phyloP scores from a whole-genome alignment of 2,113 vertebrate genomes.

The Lipotes vexillifer region DNA sequence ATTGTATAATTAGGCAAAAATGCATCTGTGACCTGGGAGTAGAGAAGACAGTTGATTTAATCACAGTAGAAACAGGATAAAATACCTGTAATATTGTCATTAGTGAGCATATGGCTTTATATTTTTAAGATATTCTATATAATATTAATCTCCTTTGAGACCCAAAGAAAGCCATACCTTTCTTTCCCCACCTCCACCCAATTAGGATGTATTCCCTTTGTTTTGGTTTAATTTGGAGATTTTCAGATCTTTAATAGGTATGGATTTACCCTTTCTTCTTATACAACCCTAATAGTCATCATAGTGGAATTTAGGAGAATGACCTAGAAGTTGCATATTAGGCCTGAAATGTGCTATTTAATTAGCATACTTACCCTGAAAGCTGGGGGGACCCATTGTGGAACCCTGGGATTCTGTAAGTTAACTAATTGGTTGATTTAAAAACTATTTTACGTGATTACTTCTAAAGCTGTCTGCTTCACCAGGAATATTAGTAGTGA shows the following conservation, averaged over 20 bases:
- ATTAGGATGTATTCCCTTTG: neutral
- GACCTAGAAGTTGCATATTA: neutral
- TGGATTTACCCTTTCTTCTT: neutral
- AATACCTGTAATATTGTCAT: neutral
- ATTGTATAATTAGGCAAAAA: neutral
- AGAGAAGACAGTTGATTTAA: neutral
- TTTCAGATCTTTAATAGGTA: neutral
- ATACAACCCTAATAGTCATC: neutral
- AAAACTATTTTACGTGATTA: neutral
- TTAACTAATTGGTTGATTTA: slow-evolving; percentile 13
- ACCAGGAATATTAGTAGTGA: neutral
- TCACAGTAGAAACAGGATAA: neutral
- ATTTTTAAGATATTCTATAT: neutral
- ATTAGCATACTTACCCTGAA: neutral
- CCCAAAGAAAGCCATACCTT: neutral
- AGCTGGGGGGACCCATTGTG: neutral
- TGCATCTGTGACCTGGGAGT: neutral
- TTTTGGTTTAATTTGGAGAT: neutral
- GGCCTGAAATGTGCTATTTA: neutral
- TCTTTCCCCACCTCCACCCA: neutral
- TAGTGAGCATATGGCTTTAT: neutral
- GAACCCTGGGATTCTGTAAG: neutral
- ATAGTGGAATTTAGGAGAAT: slow-evolving; percentile 1
- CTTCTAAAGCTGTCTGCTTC: neutral
- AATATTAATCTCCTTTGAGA: neutral